Evolutionary conservation across 1,140 invertebrate species (phyloP), one percentile per base, ranked within the genome.

Genomic region (Muscidifurax raptorellus): DNA sequence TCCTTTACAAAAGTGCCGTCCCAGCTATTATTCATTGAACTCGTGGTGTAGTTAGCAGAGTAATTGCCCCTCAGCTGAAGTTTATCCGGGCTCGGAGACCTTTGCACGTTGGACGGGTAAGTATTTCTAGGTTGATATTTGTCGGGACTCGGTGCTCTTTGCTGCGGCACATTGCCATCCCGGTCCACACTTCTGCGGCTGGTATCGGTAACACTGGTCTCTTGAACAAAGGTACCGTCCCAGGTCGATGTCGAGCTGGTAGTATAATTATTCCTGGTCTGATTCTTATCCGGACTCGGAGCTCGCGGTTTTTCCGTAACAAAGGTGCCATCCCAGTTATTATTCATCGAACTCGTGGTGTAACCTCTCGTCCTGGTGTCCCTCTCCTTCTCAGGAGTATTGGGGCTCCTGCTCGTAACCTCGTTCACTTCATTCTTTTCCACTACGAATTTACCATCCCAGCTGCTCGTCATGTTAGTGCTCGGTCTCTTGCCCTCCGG

Each of bases 211-310:
- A 59, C 52, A 6, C 7, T 59, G 18, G 52, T 88, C 44, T 89
- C 89, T 18, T 85, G 81, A 1, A 87, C 82, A 59, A 90, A 91
- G 1, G 89, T 85, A 40, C 90, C 90, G 28, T 90, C 90, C 90
- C 90, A 90, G 10, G 86, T 88, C 0, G 89, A 90, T 0, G 86
- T 86, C 30, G 82, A 52, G 44, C 36, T 83, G 18, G 74, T 67
- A 13, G 59, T 66, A 74, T 64, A 69, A 28, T 59, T 59, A 59
- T 18, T 59, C 22, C 52, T 59, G 18, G 52, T 18, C 0, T 59
- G 52, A 9, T 69, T 69, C 25, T 27, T 69, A 18, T 69, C 28
- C 10, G 66, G 28, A 28, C 66, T 28, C 66, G 28, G 66, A 7
- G 10, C 9, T 75, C 27, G 1, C 18, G 52, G 69, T 52, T 86